Evolutionary conservation across 2,113 vertebrate species (phyloP).

Genomic region (Chlorodrepanis virens): DNA sequence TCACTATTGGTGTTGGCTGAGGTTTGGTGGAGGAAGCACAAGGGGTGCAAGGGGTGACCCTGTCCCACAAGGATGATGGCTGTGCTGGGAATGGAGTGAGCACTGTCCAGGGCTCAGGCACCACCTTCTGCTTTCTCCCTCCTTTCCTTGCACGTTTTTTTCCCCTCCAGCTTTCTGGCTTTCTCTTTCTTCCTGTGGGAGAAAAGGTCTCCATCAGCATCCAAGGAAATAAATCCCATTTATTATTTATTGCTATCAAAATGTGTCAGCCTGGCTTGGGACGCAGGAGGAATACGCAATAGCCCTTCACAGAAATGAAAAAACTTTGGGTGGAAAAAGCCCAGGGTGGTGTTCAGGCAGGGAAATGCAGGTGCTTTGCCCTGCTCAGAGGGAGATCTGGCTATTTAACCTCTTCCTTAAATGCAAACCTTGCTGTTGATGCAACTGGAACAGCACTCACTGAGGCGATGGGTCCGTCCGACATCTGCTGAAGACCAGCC

Average conservation of each 20-base stretch:
- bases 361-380: accelerated
- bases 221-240: conserved; percentile 41
- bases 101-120: background rate
- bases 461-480: background rate
- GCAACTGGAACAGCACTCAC: background rate
- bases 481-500: conserved; percentile 49
- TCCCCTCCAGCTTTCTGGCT: background rate
- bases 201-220: conserved; percentile 34
- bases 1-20: background rate
- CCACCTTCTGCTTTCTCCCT: background rate
- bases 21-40: background rate
- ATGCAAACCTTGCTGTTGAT: background rate
- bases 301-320: background rate
- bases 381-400: background rate
- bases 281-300: background rate
- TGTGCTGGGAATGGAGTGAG: accelerated
- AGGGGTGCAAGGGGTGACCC: background rate
- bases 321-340: background rate
- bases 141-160: background rate
- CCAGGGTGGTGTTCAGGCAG: background rate
- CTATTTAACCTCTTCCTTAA: conserved; percentile 23
- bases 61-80: accelerated
- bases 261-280: background rate
- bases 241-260: conserved; percentile 44
- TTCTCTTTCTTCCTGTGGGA: background rate